These are phyloP conservation scores for Cephalopterus ornatus DNA, from an alignment of 2,113 vertebrate genomes.

Conservation along the genomic window DNA sequence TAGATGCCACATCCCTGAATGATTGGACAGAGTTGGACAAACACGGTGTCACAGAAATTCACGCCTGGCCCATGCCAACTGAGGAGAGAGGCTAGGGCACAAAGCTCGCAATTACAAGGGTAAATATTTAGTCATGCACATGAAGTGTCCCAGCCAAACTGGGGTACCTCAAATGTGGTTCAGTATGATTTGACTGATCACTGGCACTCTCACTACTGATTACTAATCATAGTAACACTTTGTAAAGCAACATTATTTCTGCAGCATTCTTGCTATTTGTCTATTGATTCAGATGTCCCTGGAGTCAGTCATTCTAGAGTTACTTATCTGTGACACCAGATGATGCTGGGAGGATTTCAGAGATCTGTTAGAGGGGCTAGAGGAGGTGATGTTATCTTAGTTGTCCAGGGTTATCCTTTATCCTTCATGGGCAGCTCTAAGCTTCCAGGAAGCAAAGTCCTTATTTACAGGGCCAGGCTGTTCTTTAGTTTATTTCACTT, in stretches of 20 bases:
- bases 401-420: neutral
- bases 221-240: neutral
- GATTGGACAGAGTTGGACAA: neutral
- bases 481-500: neutral
- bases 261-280: neutral
- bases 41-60: neutral
- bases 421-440: neutral
- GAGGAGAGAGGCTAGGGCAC: neutral
- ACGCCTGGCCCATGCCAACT: neutral
- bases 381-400: neutral
- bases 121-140: neutral
- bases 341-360: neutral
- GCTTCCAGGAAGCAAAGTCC: neutral
- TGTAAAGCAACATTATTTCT: neutral
- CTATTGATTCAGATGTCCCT: neutral
- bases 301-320: neutral
- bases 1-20: neutral
- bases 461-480: neutral
- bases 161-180: neutral
- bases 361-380: neutral
- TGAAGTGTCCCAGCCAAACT: neutral
- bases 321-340: neutral
- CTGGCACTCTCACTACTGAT: neutral
- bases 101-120: neutral
- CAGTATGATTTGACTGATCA: neutral